Percentiles rank a stretch among this genome's conserved stretches.
Evolutionary conservation across 2,113 vertebrate genomes (phyloP).

Genomic region (Prinia subflava): DNA sequence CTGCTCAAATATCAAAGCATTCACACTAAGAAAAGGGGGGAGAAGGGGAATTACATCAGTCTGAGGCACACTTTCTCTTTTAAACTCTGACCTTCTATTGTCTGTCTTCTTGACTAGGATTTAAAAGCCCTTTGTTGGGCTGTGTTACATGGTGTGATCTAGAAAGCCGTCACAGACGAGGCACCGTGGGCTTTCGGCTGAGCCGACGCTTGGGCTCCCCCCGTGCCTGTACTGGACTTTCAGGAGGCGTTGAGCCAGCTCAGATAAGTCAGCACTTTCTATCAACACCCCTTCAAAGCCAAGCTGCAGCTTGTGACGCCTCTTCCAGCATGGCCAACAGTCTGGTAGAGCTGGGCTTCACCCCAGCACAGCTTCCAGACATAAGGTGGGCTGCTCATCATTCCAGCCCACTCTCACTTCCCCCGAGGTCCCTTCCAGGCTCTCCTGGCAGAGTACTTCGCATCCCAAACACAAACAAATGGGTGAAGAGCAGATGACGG

Average conservation of each 20-base stretch:
- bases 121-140: slow-evolving; percentile 50
- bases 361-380: rapidly evolving
- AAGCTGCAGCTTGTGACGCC: rapidly evolving
- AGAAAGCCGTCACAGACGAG: neutral
- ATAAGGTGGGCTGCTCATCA: neutral
- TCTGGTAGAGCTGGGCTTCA: neutral
- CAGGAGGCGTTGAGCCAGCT: neutral
- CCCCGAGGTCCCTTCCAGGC: neutral
- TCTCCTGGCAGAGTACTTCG: neutral
- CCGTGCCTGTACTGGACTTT: neutral
- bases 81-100: slow-evolving; percentile 59
- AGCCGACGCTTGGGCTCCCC: neutral
- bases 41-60: slow-evolving; percentile 57
- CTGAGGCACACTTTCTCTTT: slow-evolving; percentile 60
- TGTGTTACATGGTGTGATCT: slow-evolving; percentile 28
- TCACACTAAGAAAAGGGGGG: slow-evolving; percentile 47
- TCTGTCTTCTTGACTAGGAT: slow-evolving; percentile 56
- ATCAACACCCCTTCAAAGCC: neutral
- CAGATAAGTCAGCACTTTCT: slow-evolving; percentile 19
- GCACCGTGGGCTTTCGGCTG: neutral
- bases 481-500: neutral
- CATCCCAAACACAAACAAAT: slow-evolving; percentile 42
- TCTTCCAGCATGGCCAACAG: neutral
- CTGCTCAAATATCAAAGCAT: slow-evolving; percentile 71
- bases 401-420: neutral